A percentile compares a stretch with the other conserved stretches of the same genome.
phyloP scores from a whole-genome alignment of 2,113 vertebrate species.

The Tapirus terrestris region DNA sequence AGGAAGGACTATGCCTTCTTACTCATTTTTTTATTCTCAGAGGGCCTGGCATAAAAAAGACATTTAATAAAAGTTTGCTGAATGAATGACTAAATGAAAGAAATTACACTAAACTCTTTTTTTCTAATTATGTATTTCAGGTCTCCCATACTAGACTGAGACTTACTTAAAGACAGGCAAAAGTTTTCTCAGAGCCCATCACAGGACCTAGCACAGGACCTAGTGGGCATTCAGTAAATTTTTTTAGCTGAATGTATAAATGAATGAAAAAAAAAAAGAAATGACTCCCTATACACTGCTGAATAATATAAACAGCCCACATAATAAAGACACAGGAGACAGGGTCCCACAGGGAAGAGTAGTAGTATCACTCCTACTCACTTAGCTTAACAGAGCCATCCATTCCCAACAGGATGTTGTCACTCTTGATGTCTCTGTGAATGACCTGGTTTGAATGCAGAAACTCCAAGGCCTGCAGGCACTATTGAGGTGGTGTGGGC shows the following conservation, averaged over 20 bases:
- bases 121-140: slow-evolving; percentile 37
- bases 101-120: not conserved
- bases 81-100: slow-evolving; percentile 16
- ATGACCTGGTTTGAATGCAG: slow-evolving; percentile 98
- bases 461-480: slow-evolving; percentile 98
- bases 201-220: not conserved
- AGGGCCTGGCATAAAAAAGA: not conserved
- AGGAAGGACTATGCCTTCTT: not conserved
- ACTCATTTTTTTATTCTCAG: slow-evolving; percentile 6
- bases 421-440: slow-evolving; percentile 99
- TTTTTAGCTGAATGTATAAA: not conserved
- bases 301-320: not conserved
- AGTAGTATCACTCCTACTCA: slow-evolving; percentile 80
- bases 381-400: slow-evolving; percentile 99
- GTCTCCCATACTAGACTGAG: not conserved
- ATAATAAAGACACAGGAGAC: not conserved
- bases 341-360: not conserved
- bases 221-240: not conserved
- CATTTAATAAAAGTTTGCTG: not conserved
- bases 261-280: not conserved
- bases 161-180: not conserved
- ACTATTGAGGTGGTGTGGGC: slow-evolving; percentile 83
- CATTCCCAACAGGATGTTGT: slow-evolving; percentile 98
- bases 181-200: not conserved
- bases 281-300: not conserved